Percentiles rank a stretch among this genome's conserved stretches.
Conservation (phyloP, 2,113 vertebrate genomes). For the Philantomba maxwellii region DNA sequence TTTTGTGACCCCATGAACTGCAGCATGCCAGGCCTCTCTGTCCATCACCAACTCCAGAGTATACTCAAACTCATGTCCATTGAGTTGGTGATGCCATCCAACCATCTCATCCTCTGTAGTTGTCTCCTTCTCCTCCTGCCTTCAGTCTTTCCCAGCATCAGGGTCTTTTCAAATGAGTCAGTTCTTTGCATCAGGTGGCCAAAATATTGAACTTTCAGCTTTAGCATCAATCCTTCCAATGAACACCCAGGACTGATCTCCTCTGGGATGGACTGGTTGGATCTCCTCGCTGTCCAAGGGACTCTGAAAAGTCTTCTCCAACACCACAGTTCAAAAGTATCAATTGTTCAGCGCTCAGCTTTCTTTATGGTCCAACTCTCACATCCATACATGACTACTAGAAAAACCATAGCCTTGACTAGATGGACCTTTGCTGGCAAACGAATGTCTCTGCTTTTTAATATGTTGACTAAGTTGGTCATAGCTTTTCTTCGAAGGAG, state of each 20-base stretch:
- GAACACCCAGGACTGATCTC: background rate
- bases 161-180: background rate
- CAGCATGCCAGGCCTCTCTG: background rate
- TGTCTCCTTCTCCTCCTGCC: background rate
- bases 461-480: background rate
- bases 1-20: background rate
- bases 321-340: background rate
- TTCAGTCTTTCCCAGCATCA: background rate
- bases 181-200: background rate
- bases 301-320: background rate
- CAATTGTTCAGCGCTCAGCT: rapidly evolving
- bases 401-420: background rate
- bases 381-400: background rate
- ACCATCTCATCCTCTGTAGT: background rate
- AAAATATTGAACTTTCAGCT: background rate
- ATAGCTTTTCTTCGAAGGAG: background rate
- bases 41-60: background rate
- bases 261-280: background rate
- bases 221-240: background rate
- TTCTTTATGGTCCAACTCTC: background rate
- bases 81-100: background rate
- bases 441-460: background rate
- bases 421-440: background rate
- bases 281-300: background rate
- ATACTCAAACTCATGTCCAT: background rate